Evolutionary conservation across 2,888 invertebrate species (phyloP), one percentile per base, ranked within the genome.

Genomic region (Lochmaea capreae): DNA sequence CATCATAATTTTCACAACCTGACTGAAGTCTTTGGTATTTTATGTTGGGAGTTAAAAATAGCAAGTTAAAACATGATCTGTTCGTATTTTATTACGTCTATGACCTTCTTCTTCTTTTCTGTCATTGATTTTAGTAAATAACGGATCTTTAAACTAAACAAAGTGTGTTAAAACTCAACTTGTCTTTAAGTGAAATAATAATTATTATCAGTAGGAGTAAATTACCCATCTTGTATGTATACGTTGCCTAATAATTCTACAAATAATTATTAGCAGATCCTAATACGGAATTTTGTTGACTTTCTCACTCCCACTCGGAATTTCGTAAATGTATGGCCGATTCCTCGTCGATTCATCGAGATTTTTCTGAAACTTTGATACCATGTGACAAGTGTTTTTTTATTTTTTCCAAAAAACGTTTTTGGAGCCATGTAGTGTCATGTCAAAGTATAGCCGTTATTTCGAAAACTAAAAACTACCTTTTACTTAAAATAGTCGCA

Each of bases 241-340:
- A 39, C 33, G 33, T 39, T 67, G 58, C 58, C 58, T 58, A 59
- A 67, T 67, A 58, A 22, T 57, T 42, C 54, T 57, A 33, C 16
- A 33, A 57, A 26, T 6, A 58, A 58, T 58, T 26, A 67, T 59
- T 59, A 67, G 8, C 6, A 46, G 58, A 46, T 67, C 58, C 67
- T 67, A 59, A 67, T 67, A 67, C 12, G 67, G 67, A 16, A 59
- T 58, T n/a, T 26, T 43, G 43, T 58, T 59, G 33, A 46, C 67
- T 67, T 67, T 67, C 67, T 67, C 46, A 67, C 67, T 67, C 67
- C 67, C 46, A 67, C 67, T 42, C 18, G 22, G 14, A 67, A 43
- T 67, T 67, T 59, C 33, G 46, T 67, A 67, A 43, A 67, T 58
- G 58, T 12, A 43, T 67, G 43, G n/a, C n/a, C n/a, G n/a, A n/a